These are phyloP conservation scores for Coendou prehensilis DNA, from an alignment of 2,797 vertebrate genomes.

Conservation along the genomic window DNA sequence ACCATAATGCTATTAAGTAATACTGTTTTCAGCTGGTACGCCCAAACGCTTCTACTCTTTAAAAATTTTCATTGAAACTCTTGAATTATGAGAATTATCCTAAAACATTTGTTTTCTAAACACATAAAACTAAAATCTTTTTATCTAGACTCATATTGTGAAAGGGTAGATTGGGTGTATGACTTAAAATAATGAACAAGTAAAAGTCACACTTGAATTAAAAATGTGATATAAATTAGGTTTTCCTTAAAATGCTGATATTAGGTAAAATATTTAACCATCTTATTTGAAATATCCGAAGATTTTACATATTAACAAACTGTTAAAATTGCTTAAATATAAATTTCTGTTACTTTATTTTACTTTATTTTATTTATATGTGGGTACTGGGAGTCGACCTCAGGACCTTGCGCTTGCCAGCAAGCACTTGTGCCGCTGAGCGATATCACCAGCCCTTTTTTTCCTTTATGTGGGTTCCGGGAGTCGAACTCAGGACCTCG, in stretches of 20 bases:
- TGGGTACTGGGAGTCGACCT: too few species aligned
- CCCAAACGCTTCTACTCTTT: constrained; percentile 37
- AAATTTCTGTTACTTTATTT: background rate
- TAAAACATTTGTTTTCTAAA: background rate
- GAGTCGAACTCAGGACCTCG: too few species aligned
- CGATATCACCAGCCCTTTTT: too few species aligned
- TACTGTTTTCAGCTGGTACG: background rate
- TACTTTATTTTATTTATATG: too few species aligned
- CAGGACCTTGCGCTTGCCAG: too few species aligned
- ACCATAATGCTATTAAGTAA: background rate
- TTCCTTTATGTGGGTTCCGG: too few species aligned
- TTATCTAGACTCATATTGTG: background rate
- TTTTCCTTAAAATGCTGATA: constrained; percentile 24
- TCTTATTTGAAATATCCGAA: constrained; percentile 65
- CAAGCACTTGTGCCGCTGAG: too few species aligned
- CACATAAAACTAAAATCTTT: background rate
- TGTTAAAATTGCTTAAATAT: constrained; percentile 48
- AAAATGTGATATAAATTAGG: constrained; percentile 28
- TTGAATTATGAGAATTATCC: constrained; percentile 53
- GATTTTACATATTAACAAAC: constrained; percentile 5
- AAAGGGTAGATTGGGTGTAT: background rate
- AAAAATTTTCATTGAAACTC: background rate
- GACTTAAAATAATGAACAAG: constrained; percentile 70
- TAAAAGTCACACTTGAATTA: constrained; percentile 62
- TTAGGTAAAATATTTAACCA: constrained; percentile 63